Conservation (phyloP, 92 coral and sea anemone genomes). For the Porites rus region DNA sequence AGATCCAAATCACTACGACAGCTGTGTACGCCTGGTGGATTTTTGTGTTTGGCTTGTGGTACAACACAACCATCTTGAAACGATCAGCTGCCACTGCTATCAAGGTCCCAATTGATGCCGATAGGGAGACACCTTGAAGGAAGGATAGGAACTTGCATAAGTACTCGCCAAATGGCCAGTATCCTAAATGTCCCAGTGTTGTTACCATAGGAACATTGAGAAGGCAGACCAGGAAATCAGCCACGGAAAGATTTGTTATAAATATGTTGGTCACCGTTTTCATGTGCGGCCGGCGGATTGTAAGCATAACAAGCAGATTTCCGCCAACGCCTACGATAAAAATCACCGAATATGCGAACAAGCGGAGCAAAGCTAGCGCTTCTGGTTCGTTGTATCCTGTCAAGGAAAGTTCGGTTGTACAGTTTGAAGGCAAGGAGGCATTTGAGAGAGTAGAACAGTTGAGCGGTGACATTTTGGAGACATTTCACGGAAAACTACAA, state of each 20-base stretch:
- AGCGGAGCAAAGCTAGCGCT: constrained; percentile 40
- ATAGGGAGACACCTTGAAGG: constrained; percentile 74
- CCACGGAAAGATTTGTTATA: constrained; percentile 81
- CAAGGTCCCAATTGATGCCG: constrained; percentile 81
- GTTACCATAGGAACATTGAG: constrained; percentile 79
- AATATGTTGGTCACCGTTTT: constrained; percentile 77
- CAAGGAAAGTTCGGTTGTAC: background rate
- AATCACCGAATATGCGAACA: constrained; percentile 57
- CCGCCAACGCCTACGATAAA: constrained; percentile 72
- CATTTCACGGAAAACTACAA: background rate
- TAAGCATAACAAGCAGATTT: constrained; percentile 70
- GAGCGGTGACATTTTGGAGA: constrained; percentile 1
- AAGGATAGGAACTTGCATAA: constrained; percentile 72
- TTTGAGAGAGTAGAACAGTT: constrained; percentile 3
- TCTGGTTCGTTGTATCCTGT: background rate
- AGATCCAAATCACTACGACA: constrained; percentile 48
- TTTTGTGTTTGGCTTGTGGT: constrained; percentile 58
- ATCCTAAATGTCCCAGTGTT: constrained; percentile 65
- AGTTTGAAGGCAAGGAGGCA: constrained; percentile 15
- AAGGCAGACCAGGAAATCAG: constrained; percentile 77
- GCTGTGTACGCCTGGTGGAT: constrained; percentile 52
- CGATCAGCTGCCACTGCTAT: constrained; percentile 79
- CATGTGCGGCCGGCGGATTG: constrained; percentile 75
- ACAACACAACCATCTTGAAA: constrained; percentile 66
- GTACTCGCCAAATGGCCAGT: constrained; percentile 81